phyloP scores from a whole-genome alignment of 2,888 invertebrate species.

The Tholera decimalis region DNA sequence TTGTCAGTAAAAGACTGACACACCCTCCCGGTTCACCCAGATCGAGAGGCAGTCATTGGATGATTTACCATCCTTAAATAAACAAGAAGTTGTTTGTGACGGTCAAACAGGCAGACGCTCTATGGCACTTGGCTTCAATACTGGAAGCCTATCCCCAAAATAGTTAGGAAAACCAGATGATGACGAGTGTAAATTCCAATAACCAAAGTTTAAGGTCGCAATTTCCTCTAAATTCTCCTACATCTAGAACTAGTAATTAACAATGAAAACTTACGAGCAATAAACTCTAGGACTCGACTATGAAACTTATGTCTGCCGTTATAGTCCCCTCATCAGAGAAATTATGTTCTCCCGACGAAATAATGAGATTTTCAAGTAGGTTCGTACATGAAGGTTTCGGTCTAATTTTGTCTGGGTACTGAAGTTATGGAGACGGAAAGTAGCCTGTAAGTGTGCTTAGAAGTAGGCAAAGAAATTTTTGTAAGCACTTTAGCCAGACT shows the following conservation, averaged over 20 bases:
- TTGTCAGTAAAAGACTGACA: too few relatives aligned
- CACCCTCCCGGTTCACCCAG: too few relatives aligned
- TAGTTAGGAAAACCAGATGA: too few relatives aligned
- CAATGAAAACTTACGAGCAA: conserved; percentile 15
- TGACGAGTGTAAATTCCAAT: conserved; percentile 5
- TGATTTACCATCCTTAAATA: too few relatives aligned
- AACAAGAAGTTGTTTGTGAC: too few relatives aligned
- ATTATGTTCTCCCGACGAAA: conserved; percentile 16
- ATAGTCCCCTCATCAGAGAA: conserved; percentile 29
- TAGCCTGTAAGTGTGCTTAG: conserved; percentile 16
- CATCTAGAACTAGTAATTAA: conserved; percentile 33
- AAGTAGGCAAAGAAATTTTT: conserved; percentile 21
- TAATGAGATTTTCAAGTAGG: conserved; percentile 25
- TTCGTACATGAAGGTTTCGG: conserved; percentile 13
- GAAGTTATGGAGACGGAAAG: conserved; percentile 17
- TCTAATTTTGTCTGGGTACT: conserved; percentile 4
- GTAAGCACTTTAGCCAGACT: background rate
- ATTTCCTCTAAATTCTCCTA: background rate
- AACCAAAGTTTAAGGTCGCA: background rate
- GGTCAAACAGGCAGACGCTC: too few relatives aligned
- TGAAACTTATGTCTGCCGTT: conserved; percentile 3
- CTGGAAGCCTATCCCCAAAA: too few relatives aligned
- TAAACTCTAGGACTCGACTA: conserved; percentile 6
- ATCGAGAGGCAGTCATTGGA: too few relatives aligned
- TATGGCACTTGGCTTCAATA: too few relatives aligned